Evolutionary conservation across 2,113 vertebrate genomes (phyloP).

Genomic region (Daphoenositta chrysoptera): DNA sequence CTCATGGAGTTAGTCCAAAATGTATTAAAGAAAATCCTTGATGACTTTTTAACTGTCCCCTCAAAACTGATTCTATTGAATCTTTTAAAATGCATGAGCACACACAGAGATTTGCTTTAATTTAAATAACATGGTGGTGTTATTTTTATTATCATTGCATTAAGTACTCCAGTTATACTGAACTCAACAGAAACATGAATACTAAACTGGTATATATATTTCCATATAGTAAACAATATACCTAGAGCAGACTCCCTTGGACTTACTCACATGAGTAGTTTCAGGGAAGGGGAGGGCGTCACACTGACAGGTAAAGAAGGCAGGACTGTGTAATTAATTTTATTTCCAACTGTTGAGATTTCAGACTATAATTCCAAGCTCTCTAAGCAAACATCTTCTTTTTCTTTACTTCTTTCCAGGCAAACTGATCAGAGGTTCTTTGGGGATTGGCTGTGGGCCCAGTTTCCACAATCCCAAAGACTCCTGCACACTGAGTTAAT

Average conservation of each 20-base stretch:
- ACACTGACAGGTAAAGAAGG: neutral
- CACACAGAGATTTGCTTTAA: neutral
- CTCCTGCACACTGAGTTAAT: conserved; percentile 74
- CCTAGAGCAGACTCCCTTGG: neutral
- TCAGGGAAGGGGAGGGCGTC: neutral
- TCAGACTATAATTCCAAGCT: conserved; percentile 14
- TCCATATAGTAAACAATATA: neutral
- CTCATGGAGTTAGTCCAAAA: neutral
- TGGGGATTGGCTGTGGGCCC: conserved; percentile 71
- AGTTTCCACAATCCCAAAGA: conserved; percentile 68
- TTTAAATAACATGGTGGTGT: neutral
- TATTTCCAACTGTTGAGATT: conserved; percentile 49
- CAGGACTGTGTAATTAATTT: conserved; percentile 42
- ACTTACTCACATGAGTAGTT: neutral
- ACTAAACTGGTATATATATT: neutral
- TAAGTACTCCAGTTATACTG: neutral
- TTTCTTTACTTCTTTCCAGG: conserved; percentile 65
- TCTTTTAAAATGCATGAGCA: neutral
- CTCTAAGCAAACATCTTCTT: conserved; percentile 53
- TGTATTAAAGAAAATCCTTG: neutral
- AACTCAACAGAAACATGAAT: neutral
- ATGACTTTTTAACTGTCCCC: neutral
- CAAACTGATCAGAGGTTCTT: conserved; percentile 69
- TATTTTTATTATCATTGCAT: neutral
- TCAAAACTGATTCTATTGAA: neutral